Conservation (phyloP, 1,140 invertebrate species). For the Drosophila aff. region DNA sequence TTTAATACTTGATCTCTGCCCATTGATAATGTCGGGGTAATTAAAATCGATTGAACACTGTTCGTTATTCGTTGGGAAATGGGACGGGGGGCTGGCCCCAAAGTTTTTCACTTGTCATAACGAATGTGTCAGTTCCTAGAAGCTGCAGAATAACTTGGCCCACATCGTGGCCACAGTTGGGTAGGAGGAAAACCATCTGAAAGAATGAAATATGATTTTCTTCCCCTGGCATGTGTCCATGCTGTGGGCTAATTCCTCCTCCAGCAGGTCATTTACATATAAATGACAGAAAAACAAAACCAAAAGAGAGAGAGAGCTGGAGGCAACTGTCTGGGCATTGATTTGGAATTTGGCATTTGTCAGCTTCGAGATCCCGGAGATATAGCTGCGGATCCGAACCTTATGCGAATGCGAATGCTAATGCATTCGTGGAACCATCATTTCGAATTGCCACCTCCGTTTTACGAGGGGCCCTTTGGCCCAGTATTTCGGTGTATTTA, state of each 20-base stretch:
- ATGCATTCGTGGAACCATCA: slow-evolving; percentile 50
- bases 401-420: slow-evolving; percentile 35
- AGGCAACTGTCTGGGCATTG: slow-evolving; percentile 45
- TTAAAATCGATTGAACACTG: slow-evolving; percentile 64
- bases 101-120: slow-evolving; percentile 29
- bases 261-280: slow-evolving; percentile 71
- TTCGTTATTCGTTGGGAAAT: not conserved
- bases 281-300: slow-evolving; percentile 58
- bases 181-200: not conserved
- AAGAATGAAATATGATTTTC: slow-evolving; percentile 66
- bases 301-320: slow-evolving; percentile 19
- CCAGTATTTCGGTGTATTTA: slow-evolving; percentile 43
- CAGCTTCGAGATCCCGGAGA: slow-evolving; percentile 8
- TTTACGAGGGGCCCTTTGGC: slow-evolving; percentile 43
- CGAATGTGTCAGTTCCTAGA: slow-evolving; percentile 26
- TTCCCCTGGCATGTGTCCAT: slow-evolving; percentile 38
- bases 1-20: slow-evolving; percentile 65
- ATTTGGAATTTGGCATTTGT: slow-evolving; percentile 63
- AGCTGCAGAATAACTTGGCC: not conserved
- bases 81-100: not conserved
- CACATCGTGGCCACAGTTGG: slow-evolving; percentile 21
- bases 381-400: not conserved
- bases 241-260: slow-evolving; percentile 47
- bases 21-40: slow-evolving; percentile 47
- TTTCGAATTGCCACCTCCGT: slow-evolving; percentile 31